Evolutionary conservation across 2,113 vertebrate species (phyloP).

Genomic region (Canis aureus): DNA sequence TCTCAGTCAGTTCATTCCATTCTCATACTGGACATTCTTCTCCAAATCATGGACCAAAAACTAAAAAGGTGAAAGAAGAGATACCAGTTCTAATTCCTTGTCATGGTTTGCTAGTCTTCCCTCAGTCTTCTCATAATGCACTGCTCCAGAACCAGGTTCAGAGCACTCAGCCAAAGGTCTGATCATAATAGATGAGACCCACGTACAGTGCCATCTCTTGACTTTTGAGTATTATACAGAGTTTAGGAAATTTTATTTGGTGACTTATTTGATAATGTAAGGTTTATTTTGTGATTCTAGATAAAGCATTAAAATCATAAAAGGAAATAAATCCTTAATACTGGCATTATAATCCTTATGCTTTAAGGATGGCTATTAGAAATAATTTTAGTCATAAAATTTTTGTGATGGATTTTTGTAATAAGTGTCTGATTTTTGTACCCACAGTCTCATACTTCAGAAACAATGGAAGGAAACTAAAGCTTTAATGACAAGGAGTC

Average conservation of each 20-base stretch:
- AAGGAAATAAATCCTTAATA: not conserved
- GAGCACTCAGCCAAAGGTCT: not conserved
- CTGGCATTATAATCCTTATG: not conserved
- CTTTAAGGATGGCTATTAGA: not conserved
- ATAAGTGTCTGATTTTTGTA: not conserved
- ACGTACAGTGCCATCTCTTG: not conserved
- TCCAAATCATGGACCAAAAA: not conserved
- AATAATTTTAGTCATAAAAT: not conserved
- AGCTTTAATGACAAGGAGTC: not conserved
- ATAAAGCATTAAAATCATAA: not conserved
- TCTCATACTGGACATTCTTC: not conserved
- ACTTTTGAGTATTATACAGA: not conserved
- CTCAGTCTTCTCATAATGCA: not conserved
- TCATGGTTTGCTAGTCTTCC: not conserved
- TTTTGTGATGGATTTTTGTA: not conserved
- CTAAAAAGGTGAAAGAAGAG: not conserved
- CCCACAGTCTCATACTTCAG: not conserved
- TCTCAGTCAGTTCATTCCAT: constrained; percentile 4
- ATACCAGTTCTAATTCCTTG: not conserved
- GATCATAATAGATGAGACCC: not conserved
- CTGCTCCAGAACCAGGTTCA: not conserved
- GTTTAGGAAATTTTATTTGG: not conserved
- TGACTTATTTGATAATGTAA: constrained; percentile 27
- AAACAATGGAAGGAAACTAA: not conserved
- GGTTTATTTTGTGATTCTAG: constrained; percentile 7